A percentile compares a stretch with the other conserved stretches of the same genome.
Conservation (phyloP, 2,113 vertebrate genomes). For the Oryzias javanicus region DNA sequence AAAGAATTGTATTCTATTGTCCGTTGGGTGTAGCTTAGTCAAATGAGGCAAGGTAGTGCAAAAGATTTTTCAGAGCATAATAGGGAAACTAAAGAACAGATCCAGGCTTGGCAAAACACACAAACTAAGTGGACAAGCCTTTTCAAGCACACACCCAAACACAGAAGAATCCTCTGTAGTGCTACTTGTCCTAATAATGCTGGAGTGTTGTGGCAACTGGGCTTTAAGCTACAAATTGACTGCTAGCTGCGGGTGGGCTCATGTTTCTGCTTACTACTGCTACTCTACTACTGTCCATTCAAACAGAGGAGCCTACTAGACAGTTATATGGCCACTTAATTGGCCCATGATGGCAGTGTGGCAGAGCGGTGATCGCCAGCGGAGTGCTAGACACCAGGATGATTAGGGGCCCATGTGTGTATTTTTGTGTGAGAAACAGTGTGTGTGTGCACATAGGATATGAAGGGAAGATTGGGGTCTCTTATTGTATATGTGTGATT, state of each 20-base stretch:
- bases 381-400: constrained; percentile 76
- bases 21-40: no score
- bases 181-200: constrained; percentile 71
- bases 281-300: constrained; percentile 68
- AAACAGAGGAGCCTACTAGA: constrained; percentile 70
- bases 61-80: background rate
- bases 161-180: constrained; percentile 53
- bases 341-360: constrained; percentile 80
- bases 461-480: constrained; percentile 43
- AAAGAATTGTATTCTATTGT: no score
- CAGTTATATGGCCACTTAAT: constrained; percentile 81
- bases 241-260: constrained; percentile 64
- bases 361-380: constrained; percentile 76
- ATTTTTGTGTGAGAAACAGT: constrained; percentile 25
- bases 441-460: constrained; percentile 37
- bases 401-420: constrained; percentile 66
- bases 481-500: constrained; percentile 33
- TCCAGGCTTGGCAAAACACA: constrained; percentile 16
- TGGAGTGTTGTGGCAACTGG: constrained; percentile 71
- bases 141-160: constrained; percentile 21
- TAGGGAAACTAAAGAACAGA: constrained; percentile 3
- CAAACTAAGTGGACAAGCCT: constrained; percentile 19
- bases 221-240: constrained; percentile 77
- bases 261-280: constrained; percentile 56
- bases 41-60: background rate